Conservation (phyloP, 2,797 vertebrate species). For the Pseudomugil tenellus region DNA sequence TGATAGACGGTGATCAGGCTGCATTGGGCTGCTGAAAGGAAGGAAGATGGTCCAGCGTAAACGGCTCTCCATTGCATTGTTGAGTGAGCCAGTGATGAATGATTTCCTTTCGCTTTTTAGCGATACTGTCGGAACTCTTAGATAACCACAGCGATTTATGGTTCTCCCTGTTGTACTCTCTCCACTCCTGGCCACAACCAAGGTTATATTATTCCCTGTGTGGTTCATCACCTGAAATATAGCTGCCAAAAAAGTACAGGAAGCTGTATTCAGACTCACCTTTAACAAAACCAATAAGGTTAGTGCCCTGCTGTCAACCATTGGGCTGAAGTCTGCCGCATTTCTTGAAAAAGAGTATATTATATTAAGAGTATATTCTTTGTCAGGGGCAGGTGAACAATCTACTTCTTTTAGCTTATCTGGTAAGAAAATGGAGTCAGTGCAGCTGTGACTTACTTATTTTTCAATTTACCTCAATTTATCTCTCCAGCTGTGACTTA, state of each 20-base stretch:
- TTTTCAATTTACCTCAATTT: slow-evolving; percentile 21
- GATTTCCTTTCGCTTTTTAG: slow-evolving; percentile 66
- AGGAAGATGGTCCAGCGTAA: slow-evolving; percentile 63
- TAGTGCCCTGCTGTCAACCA: slow-evolving; percentile 62
- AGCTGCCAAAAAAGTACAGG: slow-evolving; percentile 60
- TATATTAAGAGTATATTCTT: slow-evolving; percentile 49
- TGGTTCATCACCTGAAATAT: slow-evolving; percentile 69
- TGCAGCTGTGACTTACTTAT: slow-evolving; percentile 29
- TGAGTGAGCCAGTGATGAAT: slow-evolving; percentile 72
- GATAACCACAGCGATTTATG: slow-evolving; percentile 78
- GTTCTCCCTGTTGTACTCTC: slow-evolving; percentile 39
- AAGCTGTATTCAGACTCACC: slow-evolving; percentile 52
- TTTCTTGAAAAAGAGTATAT: slow-evolving; percentile 61
- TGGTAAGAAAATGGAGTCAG: slow-evolving; percentile 40
- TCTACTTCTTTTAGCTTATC: slow-evolving; percentile 55
- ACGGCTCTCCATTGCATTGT: slow-evolving; percentile 63
- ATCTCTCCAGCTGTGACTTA: slow-evolving; percentile 10
- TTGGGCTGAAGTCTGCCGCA: slow-evolving; percentile 57
- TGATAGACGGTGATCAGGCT: slow-evolving; percentile 63
- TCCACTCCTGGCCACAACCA: slow-evolving; percentile 48
- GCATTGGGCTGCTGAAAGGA: slow-evolving; percentile 49
- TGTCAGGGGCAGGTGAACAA: slow-evolving; percentile 47
- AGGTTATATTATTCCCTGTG: slow-evolving; percentile 64
- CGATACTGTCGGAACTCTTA: slow-evolving; percentile 61
- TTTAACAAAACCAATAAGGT: slow-evolving; percentile 70